Evolutionary conservation across 2,888 invertebrate genomes (phyloP).

Genomic region (Trichogramma dendrolimi): DNA sequence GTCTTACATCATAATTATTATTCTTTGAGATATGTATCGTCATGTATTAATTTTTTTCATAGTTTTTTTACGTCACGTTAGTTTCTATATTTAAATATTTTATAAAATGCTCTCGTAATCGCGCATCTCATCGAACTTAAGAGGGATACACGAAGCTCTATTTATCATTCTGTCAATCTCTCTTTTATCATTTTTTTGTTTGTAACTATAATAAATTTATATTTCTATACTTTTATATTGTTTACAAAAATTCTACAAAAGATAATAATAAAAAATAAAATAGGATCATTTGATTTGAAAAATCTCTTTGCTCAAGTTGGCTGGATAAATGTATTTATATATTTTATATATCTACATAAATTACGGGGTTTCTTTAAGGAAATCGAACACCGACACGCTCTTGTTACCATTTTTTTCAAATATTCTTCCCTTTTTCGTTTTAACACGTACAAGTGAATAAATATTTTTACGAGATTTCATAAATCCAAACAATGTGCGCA

Average conservation of each 20-base stretch:
- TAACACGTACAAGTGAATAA: background rate
- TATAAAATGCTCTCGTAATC: slow-evolving; percentile 26
- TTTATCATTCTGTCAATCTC: slow-evolving; percentile 8
- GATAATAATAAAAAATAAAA: slow-evolving; percentile 21
- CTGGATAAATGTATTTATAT: slow-evolving; percentile 26
- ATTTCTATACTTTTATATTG: background rate
- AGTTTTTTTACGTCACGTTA: slow-evolving; percentile 7
- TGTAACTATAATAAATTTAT: slow-evolving; percentile 12
- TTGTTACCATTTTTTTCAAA: slow-evolving; percentile 17
- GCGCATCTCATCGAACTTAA: slow-evolving; percentile 20
- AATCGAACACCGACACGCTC: slow-evolving; percentile 29
- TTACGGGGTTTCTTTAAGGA: slow-evolving; percentile 12
- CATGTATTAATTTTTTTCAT: slow-evolving; percentile 37
- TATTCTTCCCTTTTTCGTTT: slow-evolving; percentile 20
- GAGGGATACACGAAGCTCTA: slow-evolving; percentile 16
- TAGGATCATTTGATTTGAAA: slow-evolving; percentile 18
- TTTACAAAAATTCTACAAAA: slow-evolving; percentile 23
- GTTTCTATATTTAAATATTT: slow-evolving; percentile 14
- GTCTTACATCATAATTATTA: slow-evolving; percentile 51
- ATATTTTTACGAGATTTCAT: slow-evolving; percentile 15
- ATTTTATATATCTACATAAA: slow-evolving; percentile 8
- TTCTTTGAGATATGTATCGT: slow-evolving; percentile 54
- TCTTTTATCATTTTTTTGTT: slow-evolving; percentile 3
- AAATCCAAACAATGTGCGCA: slow-evolving; percentile 29
- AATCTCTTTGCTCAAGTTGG: slow-evolving; percentile 26